phyloP scores from a whole-genome alignment of 2,113 vertebrate species.

The Planiliza haematocheilus region DNA sequence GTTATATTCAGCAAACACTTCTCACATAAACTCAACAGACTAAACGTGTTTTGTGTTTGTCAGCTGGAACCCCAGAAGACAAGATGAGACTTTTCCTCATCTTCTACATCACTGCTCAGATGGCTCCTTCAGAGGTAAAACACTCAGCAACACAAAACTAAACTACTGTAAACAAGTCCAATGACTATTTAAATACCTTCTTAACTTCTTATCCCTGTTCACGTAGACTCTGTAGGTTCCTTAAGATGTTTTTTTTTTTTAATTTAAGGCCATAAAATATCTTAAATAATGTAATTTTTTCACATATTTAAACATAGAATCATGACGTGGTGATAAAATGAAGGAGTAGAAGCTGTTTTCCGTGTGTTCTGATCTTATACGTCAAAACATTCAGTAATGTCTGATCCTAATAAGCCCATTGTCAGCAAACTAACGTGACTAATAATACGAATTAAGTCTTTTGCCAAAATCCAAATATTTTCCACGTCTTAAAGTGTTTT shows the following conservation, averaged over 20 bases:
- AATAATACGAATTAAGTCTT: constrained; percentile 1
- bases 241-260: no score
- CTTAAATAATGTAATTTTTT: no score
- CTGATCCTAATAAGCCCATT: not conserved
- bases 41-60: constrained; percentile 34
- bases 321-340: no score
- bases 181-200: no score
- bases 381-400: no score
- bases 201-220: no score
- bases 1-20: not conserved
- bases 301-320: no score
- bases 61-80: constrained; percentile 97
- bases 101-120: constrained; percentile 93
- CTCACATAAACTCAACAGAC: not conserved
- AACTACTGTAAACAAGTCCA: no score
- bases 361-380: no score
- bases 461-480: constrained; percentile 9
- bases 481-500: constrained; percentile 3
- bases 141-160: not conserved
- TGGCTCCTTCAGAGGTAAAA: constrained; percentile 92
- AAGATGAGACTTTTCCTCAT: constrained; percentile 99
- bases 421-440: constrained; percentile 1
- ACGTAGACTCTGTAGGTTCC: no score
- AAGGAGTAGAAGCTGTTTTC: no score
- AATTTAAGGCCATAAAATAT: no score